Base-by-base conservation (phyloP, 2,113 vertebrate genomes). In the Chroicocephalus ridibundus region DNA sequence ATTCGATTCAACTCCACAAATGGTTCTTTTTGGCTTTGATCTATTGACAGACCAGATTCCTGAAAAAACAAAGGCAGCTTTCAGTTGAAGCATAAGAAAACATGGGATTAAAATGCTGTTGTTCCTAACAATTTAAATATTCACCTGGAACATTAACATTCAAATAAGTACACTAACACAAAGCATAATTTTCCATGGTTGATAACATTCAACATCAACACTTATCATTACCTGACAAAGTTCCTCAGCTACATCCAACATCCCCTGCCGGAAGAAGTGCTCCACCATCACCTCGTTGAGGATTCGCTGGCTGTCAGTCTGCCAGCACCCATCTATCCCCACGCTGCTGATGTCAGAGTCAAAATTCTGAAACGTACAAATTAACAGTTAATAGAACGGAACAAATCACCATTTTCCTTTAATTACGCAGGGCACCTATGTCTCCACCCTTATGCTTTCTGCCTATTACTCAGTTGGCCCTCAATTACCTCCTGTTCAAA, bases 211-310 rank as follows among this genome's bases (percentile, higher is more conserved):
- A 31, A 21, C 36, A 66, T 7, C 47, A 27, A 31, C 29, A 34
- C 40, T 71, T 13, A 15, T 2, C 4, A 3, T 96, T 97, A 99
- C 98, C 98, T 99, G 98, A 93, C 98, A 99, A 66, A 99, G 98
- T 4, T 99, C 98, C 95, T 99, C 98, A 0, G 98, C 98, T 8
- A 99, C 98, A 65, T 99, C 98, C 96, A 99, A 90, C 98, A 99
- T 99, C 9, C 98, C 98, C 93, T 99, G 98, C 57, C 98, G 87
- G 90, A 99, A 99, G 96, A 99, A 98, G 94, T 99, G 98, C 74
- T 99, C 98, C 89, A 99, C 98, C 98, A 99, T 98, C 90, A 99
- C 98, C 89, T 99, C 98, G 4, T 98, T 99, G 96, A 99, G 98
- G 91, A 98, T 98, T 17, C 98, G 69, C 64, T 99, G 98, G 92